phyloP scores from a whole-genome alignment of 1,140 invertebrate species.

The Radopholus similis region DNA sequence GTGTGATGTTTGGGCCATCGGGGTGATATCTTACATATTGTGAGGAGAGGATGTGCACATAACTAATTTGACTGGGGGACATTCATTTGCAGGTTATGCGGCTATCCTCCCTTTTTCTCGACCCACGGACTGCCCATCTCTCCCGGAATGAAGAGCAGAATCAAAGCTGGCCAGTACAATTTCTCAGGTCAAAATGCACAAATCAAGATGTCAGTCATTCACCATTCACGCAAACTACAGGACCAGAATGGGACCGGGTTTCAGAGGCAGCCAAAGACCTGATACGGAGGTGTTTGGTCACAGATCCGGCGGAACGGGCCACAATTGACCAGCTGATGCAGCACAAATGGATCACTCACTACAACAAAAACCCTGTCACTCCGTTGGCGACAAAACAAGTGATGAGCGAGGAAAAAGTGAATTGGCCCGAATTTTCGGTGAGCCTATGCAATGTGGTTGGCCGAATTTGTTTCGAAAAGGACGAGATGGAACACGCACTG shows the following conservation, averaged over 20 bases:
- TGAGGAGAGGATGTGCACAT: slow-evolving; percentile 64
- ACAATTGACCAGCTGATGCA: slow-evolving; percentile 84
- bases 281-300: slow-evolving; percentile 84
- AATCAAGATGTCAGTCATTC: no score
- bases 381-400: slow-evolving; percentile 30
- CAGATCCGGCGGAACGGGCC: slow-evolving; percentile 81
- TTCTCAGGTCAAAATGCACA: no score
- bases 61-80: slow-evolving; percentile 24
- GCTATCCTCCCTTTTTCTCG: slow-evolving; percentile 96
- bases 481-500: slow-evolving; percentile 93
- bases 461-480: slow-evolving; percentile 66
- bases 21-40: slow-evolving; percentile 97
- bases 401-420: slow-evolving; percentile 76
- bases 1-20: slow-evolving; percentile 96
- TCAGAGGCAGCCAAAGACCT: slow-evolving; percentile 87
- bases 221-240: no score
- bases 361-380: slow-evolving; percentile 51
- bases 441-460: slow-evolving; percentile 1
- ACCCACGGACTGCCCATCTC: slow-evolving; percentile 93
- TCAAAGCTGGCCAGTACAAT: slow-evolving; percentile 88
- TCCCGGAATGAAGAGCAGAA: slow-evolving; percentile 98
- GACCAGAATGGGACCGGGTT: slow-evolving; percentile 90
- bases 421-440: slow-evolving; percentile 81
- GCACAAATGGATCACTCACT: slow-evolving; percentile 78
- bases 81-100: slow-evolving; percentile 73